A percentile compares a stretch with the other conserved stretches of the same genome.
These are phyloP conservation scores for Drosophila leonis DNA, from an alignment of 2,888 invertebrate genomes.

Conservation along the genomic window DNA sequence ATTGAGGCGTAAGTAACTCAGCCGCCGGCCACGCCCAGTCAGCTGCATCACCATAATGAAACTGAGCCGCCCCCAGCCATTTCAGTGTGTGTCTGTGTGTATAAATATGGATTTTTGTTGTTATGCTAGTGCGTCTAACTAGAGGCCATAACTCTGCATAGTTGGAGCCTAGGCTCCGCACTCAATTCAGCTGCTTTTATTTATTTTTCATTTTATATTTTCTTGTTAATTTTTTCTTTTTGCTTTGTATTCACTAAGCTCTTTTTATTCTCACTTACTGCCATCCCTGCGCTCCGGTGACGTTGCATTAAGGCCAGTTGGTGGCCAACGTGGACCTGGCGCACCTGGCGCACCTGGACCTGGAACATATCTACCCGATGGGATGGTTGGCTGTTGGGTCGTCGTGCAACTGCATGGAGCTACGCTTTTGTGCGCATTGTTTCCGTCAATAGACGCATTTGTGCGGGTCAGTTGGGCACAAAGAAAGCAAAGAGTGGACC, in stretches of 20 bases:
- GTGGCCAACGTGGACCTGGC: constrained; percentile 32
- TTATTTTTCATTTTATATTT: constrained; percentile 33
- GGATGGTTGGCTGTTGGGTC: neutral
- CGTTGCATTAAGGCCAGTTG: constrained; percentile 59
- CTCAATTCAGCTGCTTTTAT: constrained; percentile 11
- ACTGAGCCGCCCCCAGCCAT: constrained; percentile 20
- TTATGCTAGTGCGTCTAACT: constrained; percentile 52
- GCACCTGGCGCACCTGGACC: constrained; percentile 50
- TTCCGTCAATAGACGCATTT: constrained; percentile 79
- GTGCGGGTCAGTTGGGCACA: constrained; percentile 78
- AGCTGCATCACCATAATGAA: constrained; percentile 46
- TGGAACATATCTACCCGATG: constrained; percentile 35
- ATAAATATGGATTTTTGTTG: constrained; percentile 64
- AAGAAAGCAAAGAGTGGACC: constrained; percentile 50
- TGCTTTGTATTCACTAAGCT: constrained; percentile 38
- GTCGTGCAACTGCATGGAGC: constrained; percentile 23
- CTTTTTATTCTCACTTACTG: constrained; percentile 70
- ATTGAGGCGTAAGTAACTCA: constrained; percentile 74
- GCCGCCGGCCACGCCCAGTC: constrained; percentile 29
- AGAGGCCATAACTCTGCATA: constrained; percentile 54
- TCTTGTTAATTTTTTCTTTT: constrained; percentile 13
- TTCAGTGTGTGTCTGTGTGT: constrained; percentile 15
- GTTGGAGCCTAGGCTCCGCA: constrained; percentile 5
- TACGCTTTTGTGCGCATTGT: constrained; percentile 75
- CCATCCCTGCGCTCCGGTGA: constrained; percentile 54